phyloP scores from a whole-genome alignment of 2,888 invertebrate species.

The Heliconius charithonia region DNA sequence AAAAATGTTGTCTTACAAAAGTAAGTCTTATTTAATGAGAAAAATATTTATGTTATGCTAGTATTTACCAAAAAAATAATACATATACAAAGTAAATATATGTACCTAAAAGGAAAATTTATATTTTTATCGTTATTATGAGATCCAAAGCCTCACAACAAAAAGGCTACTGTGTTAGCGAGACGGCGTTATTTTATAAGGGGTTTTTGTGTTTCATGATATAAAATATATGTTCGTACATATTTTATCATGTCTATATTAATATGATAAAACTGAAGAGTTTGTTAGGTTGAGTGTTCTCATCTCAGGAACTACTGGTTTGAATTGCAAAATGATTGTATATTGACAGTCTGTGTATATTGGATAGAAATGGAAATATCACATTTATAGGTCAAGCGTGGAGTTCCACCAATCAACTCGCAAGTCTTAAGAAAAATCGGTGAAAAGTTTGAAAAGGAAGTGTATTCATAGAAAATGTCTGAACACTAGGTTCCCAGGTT shows the following conservation, averaged over 20 bases:
- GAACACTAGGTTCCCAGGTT: too few species aligned
- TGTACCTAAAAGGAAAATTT: neutral
- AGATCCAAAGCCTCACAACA: constrained; percentile 22
- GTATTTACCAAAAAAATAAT: neutral
- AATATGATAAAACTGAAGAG: neutral
- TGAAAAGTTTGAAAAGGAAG: too few species aligned
- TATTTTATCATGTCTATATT: neutral
- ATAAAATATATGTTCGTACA: neutral
- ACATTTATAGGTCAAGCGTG: too few species aligned
- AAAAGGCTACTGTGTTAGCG: constrained; percentile 6
- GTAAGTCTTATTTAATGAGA: neutral
- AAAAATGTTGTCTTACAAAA: neutral
- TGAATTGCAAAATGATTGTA: too few species aligned
- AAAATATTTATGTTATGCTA: neutral
- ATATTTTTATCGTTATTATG: constrained; percentile 14
- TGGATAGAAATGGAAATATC: too few species aligned
- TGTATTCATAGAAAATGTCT: too few species aligned
- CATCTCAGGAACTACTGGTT: neutral
- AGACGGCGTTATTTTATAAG: constrained; percentile 11
- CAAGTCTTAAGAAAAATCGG: too few species aligned
- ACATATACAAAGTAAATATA: neutral
- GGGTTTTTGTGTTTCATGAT: neutral
- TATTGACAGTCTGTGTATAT: too few species aligned
- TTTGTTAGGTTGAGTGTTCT: neutral
- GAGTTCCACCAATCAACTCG: too few species aligned